A percentile compares a stretch with the other conserved stretches of the same genome.
These are phyloP conservation scores for Dichetophora obliterata DNA, from an alignment of 2,888 invertebrate species.

Conservation along the genomic window DNA sequence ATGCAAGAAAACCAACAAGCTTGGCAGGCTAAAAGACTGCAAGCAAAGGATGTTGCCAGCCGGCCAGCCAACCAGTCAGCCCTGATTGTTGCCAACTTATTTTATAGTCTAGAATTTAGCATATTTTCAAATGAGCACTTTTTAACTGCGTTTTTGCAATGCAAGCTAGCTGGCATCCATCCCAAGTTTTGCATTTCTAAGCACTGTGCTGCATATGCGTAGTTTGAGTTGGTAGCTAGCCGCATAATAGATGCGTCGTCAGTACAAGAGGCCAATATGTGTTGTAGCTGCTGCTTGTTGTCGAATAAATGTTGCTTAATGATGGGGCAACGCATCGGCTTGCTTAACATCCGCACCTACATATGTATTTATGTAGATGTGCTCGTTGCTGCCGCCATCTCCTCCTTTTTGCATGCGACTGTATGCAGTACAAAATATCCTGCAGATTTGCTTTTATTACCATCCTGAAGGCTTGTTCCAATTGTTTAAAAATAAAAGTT, in stretches of 20 bases:
- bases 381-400: too few relatives aligned
- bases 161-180: neutral
- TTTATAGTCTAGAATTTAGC: conserved; percentile 33
- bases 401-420: too few relatives aligned
- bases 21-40: neutral
- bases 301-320: too few relatives aligned
- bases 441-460: too few relatives aligned
- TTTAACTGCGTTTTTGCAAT: neutral
- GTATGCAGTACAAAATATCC: too few relatives aligned
- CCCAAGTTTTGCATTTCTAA: neutral
- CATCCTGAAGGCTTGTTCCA: too few relatives aligned
- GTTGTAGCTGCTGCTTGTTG: neutral
- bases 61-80: neutral
- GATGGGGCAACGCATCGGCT: too few relatives aligned
- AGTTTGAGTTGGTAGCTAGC: neutral
- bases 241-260: neutral
- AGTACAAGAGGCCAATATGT: neutral
- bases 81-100: conserved; percentile 25
- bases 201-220: neutral
- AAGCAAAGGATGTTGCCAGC: neutral
- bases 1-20: neutral
- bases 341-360: too few relatives aligned
- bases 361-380: too few relatives aligned
- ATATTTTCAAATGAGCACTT: conserved; percentile 32
- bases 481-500: too few relatives aligned